phyloP scores from a whole-genome alignment of 2,888 invertebrate genomes.

The Eubasilissa splendida region DNA sequence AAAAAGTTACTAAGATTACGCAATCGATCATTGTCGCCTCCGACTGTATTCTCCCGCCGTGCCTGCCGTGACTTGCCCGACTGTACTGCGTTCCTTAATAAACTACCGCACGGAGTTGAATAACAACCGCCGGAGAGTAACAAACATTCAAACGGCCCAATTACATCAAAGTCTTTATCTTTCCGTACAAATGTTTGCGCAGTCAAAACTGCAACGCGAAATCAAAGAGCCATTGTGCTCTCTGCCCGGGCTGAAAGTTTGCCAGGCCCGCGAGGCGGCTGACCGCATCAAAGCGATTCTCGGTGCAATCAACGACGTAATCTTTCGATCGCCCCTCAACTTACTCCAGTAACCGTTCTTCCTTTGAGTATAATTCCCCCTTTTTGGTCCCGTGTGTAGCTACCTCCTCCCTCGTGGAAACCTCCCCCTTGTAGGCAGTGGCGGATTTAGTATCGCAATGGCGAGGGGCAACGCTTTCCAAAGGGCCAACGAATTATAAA shows the following conservation, averaged over 20 bases:
- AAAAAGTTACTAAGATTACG: no score
- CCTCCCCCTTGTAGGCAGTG: no score
- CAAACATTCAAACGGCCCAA: constrained; percentile 31
- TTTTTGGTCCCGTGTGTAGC: background rate
- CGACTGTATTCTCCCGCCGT: no score
- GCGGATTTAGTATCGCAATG: no score
- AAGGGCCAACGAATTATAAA: no score
- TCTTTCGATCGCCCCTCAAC: constrained; percentile 54
- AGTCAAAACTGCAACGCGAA: constrained; percentile 22
- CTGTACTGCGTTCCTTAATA: no score
- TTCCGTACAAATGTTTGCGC: constrained; percentile 21
- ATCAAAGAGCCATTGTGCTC: constrained; percentile 15
- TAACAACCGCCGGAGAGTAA: background rate
- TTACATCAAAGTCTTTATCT: constrained; percentile 27
- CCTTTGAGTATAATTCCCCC: constrained; percentile 28
- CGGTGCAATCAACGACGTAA: constrained; percentile 55
- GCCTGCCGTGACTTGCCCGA: no score
- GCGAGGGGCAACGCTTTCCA: no score
- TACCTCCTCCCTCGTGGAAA: background rate
- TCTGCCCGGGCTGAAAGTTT: constrained; percentile 4
- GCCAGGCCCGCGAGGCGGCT: constrained; percentile 11
- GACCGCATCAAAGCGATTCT: constrained; percentile 56
- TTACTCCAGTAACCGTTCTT: constrained; percentile 7
- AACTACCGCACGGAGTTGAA: background rate
- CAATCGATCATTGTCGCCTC: no score